Evolutionary conservation across 2,113 vertebrate genomes (phyloP).

Genomic region (Pelecanus crispus): DNA sequence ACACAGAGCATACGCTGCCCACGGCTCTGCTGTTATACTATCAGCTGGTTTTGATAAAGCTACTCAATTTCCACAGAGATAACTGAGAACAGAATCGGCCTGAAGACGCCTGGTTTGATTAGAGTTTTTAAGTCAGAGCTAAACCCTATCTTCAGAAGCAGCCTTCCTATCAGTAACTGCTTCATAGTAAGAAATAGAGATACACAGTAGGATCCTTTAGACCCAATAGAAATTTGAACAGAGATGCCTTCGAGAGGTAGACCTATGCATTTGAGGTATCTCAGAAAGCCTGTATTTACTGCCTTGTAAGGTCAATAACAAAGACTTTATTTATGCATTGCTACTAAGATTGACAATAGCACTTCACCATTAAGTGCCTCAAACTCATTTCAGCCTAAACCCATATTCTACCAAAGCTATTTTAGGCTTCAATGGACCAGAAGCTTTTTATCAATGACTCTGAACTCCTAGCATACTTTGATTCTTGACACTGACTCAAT

Average conservation of each 20-base stretch:
- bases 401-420: background rate
- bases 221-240: background rate
- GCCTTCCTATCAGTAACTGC: background rate
- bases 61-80: conserved; percentile 22
- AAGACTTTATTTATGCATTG: background rate
- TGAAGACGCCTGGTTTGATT: background rate
- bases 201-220: background rate
- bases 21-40: background rate
- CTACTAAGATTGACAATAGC: background rate
- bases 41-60: conserved; percentile 24
- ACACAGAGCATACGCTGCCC: background rate
- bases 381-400: background rate
- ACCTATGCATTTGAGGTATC: background rate
- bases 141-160: conserved; percentile 5
- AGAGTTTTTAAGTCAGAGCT: background rate
- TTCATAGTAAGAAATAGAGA: background rate
- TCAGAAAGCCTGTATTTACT: background rate
- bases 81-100: background rate
- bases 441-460: background rate
- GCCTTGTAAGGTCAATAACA: background rate
- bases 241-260: background rate
- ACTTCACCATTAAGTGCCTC: background rate
- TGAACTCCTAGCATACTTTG: background rate
- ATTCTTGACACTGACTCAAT: background rate
- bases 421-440: background rate